Evolutionary conservation across 2,113 vertebrate species (phyloP), one percentile per base, ranked within the genome.

Genomic region (Sprattus sprattus): DNA sequence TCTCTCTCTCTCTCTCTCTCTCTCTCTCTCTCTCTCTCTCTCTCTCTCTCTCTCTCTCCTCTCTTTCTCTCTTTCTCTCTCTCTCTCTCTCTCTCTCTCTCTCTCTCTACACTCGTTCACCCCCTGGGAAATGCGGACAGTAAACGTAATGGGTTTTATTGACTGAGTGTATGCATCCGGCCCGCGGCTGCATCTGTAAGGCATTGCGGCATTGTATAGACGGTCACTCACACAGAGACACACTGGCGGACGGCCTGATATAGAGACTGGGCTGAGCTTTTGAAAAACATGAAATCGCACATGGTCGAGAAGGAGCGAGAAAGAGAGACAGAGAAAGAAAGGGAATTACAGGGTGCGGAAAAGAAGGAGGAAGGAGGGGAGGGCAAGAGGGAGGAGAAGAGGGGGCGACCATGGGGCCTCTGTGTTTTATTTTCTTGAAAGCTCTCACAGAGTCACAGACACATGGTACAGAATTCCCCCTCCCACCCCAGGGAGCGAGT

Each of bases 401-500:
- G 84, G 39, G 82, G 85, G 88, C 60, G 84, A 64, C 84, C 89
- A 86, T 84, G 88, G 91, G 92, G 92, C 91, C 92, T 93, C 91
- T 90, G 83, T 87, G 89, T 90, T 92, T 92, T 93, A 91, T 93
- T 93, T 84, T 92, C 91, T 92, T 92, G 90, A 94, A 91, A 95
- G 92, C 93, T 94, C 93, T 91, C 91, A 93, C 93, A 95, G 39
- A 39, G 92, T 91, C 93, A 52, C 91, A 89, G 91, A 93, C 93
- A 94, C 94, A 94, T 93, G 93, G 92, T 91, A 89, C 91, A 94
- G 91, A 94, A 94, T 94, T 92, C 91, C 91, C 92, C 92, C 89
- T 78, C 64, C 64, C 89, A 89, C 91, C 88, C 78, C 86, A 83
- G 84, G 83, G 83, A 81, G 28, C 71, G 22, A 45, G 20, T 2